Base-by-base conservation (phyloP, 1,140 invertebrate genomes). In the Daktulosphaira vitifoliae region DNA sequence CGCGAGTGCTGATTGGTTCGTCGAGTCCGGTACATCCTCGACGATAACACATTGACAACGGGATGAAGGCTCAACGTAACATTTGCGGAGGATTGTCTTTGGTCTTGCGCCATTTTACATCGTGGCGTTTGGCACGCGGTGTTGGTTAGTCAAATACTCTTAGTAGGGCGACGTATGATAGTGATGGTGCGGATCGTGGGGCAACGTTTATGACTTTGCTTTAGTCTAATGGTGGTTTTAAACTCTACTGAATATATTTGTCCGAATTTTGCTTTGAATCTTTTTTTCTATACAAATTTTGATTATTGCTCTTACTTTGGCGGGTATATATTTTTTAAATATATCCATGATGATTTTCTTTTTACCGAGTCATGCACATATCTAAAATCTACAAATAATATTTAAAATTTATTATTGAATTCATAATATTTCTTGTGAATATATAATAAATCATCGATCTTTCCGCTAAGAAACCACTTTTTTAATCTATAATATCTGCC, bases 371-470 rank as follows among this genome's bases (percentile, higher is more conserved):
- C 46, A 49, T 49, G 51, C 11, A 26, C 64, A 9, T 65, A 20
- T 49, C 26, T 46, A 33, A 50, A 65, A 38, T 50, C 46, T 3
- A 65, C 26, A 44, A 65, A 65, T 18, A 49, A 22, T 25, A 25
- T n/a, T 38, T 65, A 46, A 5, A 33, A 33, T 33, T 33, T 33
- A 5, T 33, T 33, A 33, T 33, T 33, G 29, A 33, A 33, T 49
- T 49, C 46, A 49, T 49, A 13, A 49, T 49, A 49, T 49, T 49
- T 49, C 46, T 49, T 13, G 46, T 22, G 22, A 22, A 22, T 49
- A 49, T 49, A 49, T 49, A 23, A 7, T 49, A 22, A 22, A 22
- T 23, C 23, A 20, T 22, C 5, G 46, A 22, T 49, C 18, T 49
- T 49, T 9, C 46, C 18, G 13, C 46, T 49, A 42, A 48, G 26